Base-by-base conservation (phyloP, 2,797 vertebrate genomes). In the Liasis olivaceus region DNA sequence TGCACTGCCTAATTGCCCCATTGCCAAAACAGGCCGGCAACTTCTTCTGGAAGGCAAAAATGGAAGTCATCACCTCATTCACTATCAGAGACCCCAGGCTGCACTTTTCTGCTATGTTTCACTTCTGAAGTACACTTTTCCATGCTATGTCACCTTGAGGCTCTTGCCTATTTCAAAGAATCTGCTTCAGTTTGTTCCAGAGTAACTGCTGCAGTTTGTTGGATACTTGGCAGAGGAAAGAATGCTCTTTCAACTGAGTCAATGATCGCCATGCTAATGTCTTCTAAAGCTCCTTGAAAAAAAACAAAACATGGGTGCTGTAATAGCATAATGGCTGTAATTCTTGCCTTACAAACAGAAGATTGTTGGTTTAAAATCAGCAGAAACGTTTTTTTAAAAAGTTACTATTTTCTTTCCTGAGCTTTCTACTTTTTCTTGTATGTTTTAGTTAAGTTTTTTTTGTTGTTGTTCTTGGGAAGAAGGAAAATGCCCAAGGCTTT, bases 401-500 rank as follows among this genome's bases (percentile, higher is more conserved):
- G 20, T 5, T 20, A 36, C 31, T 77, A 42, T 77, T 77, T 77
- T 72, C 14, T 72, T 36, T 20, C 9, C 31, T 77, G 17, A 20
- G 6, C 66, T 77, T 77, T 17, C 17, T 77, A 42, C 1, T 42
- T 77, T 77, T 77, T 77, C 36, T 22, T 42, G 31, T 77, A 77
- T 20, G 69, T 42, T 77, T 72, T 72, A 36, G 31, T 72, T 20
- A 72, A 72, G 69, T 20, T 87, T 86, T 87, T 54, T 36, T 36
- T 36, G 36, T 36, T 36, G 36, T 36, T 91, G 26, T 90, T 93
- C 56, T 0, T 0, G 62, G 87, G 9, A 15, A 91, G 26, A 47
- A 87, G 92, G 77, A 90, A 95, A 93, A 0, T 89, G 24, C n/a
- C 89, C 90, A 93, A 24, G 5, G 6, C 2, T 56, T 81, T 92